Evolutionary conservation across 2,888 invertebrate species (phyloP).

Genomic region (Atrina japonica): DNA sequence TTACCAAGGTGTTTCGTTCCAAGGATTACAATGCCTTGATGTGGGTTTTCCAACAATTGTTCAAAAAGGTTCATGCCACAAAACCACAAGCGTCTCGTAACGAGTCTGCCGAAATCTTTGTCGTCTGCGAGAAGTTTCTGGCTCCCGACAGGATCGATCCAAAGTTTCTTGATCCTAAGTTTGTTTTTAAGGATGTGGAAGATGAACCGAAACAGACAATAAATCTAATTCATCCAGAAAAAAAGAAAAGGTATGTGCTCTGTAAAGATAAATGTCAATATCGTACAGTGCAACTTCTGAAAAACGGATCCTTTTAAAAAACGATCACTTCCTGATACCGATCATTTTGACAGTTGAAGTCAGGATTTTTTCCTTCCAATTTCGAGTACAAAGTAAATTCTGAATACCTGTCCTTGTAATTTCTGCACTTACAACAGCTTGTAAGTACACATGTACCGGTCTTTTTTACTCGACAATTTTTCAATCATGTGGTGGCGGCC

Average conservation of each 20-base stretch:
- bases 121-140: conserved; percentile 96
- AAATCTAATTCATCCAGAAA: conserved; percentile 77
- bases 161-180: conserved; percentile 94
- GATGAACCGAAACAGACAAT: conserved; percentile 62
- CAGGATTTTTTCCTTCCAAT: no score
- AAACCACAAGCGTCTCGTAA: conserved; percentile 99
- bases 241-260: conserved; percentile 65
- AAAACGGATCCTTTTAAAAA: no score
- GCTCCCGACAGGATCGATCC: conserved; percentile 95
- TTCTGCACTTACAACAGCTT: no score
- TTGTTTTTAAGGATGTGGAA: conserved; percentile 94
- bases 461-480: no score
- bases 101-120: conserved; percentile 99
- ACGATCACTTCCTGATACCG: no score
- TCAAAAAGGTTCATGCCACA: conserved; percentile 96
- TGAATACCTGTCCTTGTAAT: no score
- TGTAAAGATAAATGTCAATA: no score
- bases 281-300: no score
- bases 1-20: conserved; percentile 98
- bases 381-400: no score
- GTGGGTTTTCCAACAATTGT: conserved; percentile 97
- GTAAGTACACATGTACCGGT: no score
- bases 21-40: conserved; percentile 97
- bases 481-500: no score
- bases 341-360: no score